A percentile compares a stretch with the other conserved stretches of the same genome.
phyloP scores from a whole-genome alignment of 2,888 invertebrate species.

The Folsomia manolachei region DNA sequence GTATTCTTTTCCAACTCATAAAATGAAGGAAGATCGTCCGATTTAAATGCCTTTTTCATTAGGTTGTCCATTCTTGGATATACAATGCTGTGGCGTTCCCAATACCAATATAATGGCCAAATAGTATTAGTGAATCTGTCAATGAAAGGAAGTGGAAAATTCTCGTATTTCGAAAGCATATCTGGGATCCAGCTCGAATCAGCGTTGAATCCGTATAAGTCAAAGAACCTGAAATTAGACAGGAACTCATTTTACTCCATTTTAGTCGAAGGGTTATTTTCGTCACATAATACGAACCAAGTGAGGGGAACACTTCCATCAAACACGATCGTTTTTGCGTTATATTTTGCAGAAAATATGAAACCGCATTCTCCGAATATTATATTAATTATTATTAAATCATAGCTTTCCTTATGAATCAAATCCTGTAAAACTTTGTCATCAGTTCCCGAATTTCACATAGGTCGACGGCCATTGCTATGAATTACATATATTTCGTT shows the following conservation, averaged over 20 bases:
- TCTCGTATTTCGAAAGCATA: neutral
- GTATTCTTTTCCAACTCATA: constrained; percentile 29
- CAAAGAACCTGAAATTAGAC: constrained; percentile 25
- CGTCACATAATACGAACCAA: too few species aligned
- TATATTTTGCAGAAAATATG: constrained; percentile 33
- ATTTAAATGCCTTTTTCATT: constrained; percentile 15
- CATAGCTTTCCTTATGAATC: constrained; percentile 37
- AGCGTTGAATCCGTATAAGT: constrained; percentile 34
- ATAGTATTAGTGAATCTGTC: constrained; percentile 32
- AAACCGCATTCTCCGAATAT: constrained; percentile 46
- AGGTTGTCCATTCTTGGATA: constrained; percentile 21
- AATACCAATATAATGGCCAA: constrained; percentile 25
- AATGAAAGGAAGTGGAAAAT: constrained; percentile 29
- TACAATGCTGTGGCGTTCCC: constrained; percentile 5
- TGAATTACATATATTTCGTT: too few species aligned
- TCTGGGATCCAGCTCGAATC: constrained; percentile 42
- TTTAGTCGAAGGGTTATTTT: too few species aligned
- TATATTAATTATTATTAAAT: constrained; percentile 40
- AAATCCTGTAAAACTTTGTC: constrained; percentile 27
- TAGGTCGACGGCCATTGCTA: neutral
- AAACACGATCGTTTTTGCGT: constrained; percentile 40
- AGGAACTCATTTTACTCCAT: neutral
- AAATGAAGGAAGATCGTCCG: constrained; percentile 20
- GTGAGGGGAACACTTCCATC: constrained; percentile 27
- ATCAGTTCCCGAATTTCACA: constrained; percentile 21